A percentile compares a stretch with the other conserved stretches of the same genome.
These are phyloP conservation scores for Mamestra brassicae DNA, from an alignment of 2,888 invertebrate species.

Conservation along the genomic window DNA sequence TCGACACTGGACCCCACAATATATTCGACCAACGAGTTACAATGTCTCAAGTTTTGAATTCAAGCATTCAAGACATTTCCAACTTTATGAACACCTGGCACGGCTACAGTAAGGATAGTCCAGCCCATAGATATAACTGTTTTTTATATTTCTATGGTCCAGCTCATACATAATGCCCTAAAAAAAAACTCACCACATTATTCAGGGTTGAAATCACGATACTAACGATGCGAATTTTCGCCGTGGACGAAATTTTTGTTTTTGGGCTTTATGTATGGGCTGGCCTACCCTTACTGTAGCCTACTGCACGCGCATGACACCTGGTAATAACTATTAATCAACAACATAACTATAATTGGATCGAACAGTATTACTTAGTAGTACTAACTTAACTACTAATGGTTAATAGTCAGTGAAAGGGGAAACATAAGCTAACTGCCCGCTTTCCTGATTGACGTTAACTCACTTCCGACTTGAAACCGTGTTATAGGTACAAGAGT, in stretches of 20 bases:
- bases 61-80: not conserved
- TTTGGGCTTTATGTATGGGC: too few species aligned
- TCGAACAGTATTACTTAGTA: not conserved
- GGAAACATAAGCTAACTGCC: not conserved
- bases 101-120: too few species aligned
- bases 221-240: too few species aligned
- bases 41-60: not conserved
- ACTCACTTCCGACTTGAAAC: conserved; percentile 19
- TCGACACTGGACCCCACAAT: not conserved
- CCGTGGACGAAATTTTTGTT: too few species aligned
- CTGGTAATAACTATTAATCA: not conserved
- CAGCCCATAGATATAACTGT: too few species aligned
- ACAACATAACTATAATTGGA: conserved; percentile 10
- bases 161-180: too few species aligned
- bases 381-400: not conserved
- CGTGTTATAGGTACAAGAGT: not conserved
- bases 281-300: too few species aligned
- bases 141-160: too few species aligned
- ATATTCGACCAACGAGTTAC: not conserved
- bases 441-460: conserved; percentile 24
- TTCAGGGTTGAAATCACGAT: too few species aligned
- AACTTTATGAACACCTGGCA: not conserved
- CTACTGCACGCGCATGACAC: too few species aligned
- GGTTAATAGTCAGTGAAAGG: conserved; percentile 21
- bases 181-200: too few species aligned